These are phyloP conservation scores for Dendrolimus pini DNA, from an alignment of 2,888 invertebrate species.

Conservation along the genomic window DNA sequence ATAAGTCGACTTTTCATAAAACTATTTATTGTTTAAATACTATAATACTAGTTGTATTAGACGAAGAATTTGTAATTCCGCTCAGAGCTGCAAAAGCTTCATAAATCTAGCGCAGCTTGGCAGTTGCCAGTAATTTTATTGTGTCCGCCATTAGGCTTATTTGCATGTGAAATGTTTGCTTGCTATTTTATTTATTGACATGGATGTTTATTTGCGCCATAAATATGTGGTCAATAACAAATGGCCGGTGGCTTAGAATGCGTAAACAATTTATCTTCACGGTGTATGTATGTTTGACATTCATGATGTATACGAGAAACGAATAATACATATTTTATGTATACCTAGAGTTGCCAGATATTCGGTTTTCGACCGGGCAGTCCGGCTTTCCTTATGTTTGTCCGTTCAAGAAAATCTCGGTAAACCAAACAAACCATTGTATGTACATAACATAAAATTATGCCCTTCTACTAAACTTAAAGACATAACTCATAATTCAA, in stretches of 20 bases:
- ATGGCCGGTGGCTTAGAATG: not conserved
- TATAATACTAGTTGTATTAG: too few relatives aligned
- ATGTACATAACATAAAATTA: too few relatives aligned
- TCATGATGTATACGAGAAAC: constrained; percentile 1
- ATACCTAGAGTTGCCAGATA: too few relatives aligned
- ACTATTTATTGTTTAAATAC: too few relatives aligned
- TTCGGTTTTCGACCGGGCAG: too few relatives aligned
- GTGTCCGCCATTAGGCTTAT: not conserved
- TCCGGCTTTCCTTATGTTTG: too few relatives aligned
- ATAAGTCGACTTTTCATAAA: too few relatives aligned
- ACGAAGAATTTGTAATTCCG: too few relatives aligned
- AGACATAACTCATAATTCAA: too few relatives aligned
- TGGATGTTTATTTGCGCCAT: not conserved
- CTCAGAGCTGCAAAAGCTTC: not conserved
- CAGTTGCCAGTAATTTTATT: not conserved
- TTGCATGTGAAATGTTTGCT: not conserved
- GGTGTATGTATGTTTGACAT: not conserved
- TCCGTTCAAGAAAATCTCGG: too few relatives aligned
- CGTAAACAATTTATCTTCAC: not conserved
- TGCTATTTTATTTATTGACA: constrained; percentile 1
- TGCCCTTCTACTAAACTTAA: too few relatives aligned
- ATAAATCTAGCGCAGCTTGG: not conserved
- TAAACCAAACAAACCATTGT: too few relatives aligned
- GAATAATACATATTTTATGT: constrained; percentile 3
- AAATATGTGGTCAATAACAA: not conserved